Conservation (phyloP, 2,888 invertebrate genomes). For the Sphaerophoria rueppellii region DNA sequence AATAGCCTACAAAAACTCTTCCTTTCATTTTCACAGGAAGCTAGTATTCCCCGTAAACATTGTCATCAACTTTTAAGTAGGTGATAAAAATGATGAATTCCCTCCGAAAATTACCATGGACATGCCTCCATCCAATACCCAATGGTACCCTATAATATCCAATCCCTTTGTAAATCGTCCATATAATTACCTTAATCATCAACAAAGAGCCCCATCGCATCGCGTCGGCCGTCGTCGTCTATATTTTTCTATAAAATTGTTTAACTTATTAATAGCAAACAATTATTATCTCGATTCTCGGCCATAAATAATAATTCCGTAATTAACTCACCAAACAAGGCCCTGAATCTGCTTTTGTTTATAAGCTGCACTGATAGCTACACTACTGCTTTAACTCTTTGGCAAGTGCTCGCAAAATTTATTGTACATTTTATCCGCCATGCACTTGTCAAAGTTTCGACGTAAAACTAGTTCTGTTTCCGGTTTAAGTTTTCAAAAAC, state of each 20-base stretch:
- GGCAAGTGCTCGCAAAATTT: slow-evolving; percentile 5
- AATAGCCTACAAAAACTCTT: too few species aligned
- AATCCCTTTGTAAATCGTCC: neutral
- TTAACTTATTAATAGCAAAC: slow-evolving; percentile 29
- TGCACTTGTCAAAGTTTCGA: slow-evolving; percentile 45
- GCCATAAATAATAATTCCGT: slow-evolving; percentile 28
- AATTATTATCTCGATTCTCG: slow-evolving; percentile 25
- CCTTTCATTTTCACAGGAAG: too few species aligned
- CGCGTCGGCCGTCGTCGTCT: too few species aligned
- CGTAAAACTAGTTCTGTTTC: slow-evolving; percentile 52
- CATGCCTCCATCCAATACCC: neutral
- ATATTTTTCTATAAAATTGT: slow-evolving; percentile 8
- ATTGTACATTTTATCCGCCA: slow-evolving; percentile 22
- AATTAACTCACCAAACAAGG: slow-evolving; percentile 19
- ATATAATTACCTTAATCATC: slow-evolving; percentile 15
- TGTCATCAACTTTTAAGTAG: too few species aligned
- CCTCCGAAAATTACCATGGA: too few species aligned
- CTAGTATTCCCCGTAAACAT: too few species aligned
- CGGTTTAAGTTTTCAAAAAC: slow-evolving; percentile 39
- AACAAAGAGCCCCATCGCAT: neutral
- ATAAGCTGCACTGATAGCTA: neutral
- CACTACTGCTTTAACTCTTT: slow-evolving; percentile 5
- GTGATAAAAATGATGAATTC: too few species aligned
- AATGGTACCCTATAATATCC: neutral
- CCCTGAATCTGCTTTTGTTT: neutral